Base-by-base conservation (phyloP, 2,797 vertebrate species). In the Anolis apletophallus region DNA sequence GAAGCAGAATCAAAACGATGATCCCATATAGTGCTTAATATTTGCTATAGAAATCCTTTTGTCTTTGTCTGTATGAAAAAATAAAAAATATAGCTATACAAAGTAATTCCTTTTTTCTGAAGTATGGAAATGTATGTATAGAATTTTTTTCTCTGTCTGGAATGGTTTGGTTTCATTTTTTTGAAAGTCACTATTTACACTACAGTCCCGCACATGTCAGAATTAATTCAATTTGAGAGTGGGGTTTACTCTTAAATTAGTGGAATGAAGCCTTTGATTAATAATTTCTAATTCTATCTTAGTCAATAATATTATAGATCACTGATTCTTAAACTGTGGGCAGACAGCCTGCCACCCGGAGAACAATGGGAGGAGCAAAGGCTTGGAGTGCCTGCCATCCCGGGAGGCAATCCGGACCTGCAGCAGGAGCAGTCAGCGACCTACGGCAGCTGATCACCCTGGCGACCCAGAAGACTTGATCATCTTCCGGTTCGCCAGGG, bases 1-100 rank as follows among this genome's bases (percentile, higher is more conserved):
- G n/a, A 40, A 73, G 23, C 34, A 81, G 75, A 69, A 36, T 23
- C 21, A 85, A 75, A 84, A 75, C 59, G 75, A 61, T 75, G 17
- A 64, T 26, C 52, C 9, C 72, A 52, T 26, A 76, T 64, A 54
- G 36, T 71, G 69, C 29, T 80, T 68, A 80, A 67, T 8, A 36
- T 19, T 71, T 29, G 2, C 64, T 26, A n/a, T 71, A 59, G 29
- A 71, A 79, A 50, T 32, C 55, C 54, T 40, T 4, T 59, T 76
- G 61, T 17, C 2, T n/a, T 21, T 46, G 23, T 54, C 32, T 14
- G 9, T 34, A n/a, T 76, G 57, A 50, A 36, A 71, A 59, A 21
- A 21, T 36, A 13, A n/a, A n/a, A n/a, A n/a, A 69, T 32, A 34
- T 69, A 23, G 14, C n/a, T 16, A 17, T 69, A 5, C 11, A 59